Base-by-base conservation (phyloP, 1,140 invertebrate genomes). In the Tyrophagus putrescentiae region DNA sequence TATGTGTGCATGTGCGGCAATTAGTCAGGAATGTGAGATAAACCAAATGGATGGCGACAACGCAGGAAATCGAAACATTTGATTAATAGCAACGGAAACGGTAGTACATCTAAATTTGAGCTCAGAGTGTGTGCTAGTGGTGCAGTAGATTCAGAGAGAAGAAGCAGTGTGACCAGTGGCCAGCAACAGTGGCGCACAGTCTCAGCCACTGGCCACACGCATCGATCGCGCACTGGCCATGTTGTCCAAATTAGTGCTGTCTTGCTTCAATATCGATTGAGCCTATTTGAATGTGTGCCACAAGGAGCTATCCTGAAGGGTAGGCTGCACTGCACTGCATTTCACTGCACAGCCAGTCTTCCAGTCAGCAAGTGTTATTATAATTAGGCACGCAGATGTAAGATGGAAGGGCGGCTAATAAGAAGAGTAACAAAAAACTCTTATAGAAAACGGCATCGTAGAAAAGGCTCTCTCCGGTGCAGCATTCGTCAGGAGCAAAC, bases 331-430 rank as follows among this genome's bases (percentile, higher is more conserved):
- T n/a, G n/a, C n/a, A n/a, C n/a, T n/a, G n/a, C n/a, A n/a, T n/a
- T n/a, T n/a, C n/a, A n/a, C n/a, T n/a, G n/a, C n/a, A n/a, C n/a
- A n/a, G n/a, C n/a, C n/a, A n/a, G n/a, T n/a, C n/a, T n/a, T n/a
- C n/a, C n/a, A n/a, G n/a, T n/a, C n/a, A n/a, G n/a, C n/a, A n/a
- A n/a, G n/a, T n/a, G n/a, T n/a, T n/a, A 48, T 21, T 18, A 48
- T 48, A 48, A 48, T 48, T 48, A 48, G 45, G 45, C 45, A 48
- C 45, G 45, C 45, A 48, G n/a, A n/a, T n/a, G n/a, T n/a, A n/a
- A n/a, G n/a, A 48, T 48, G 45, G 23, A 48, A 48, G 7, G 31
- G 7, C 45, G 31, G 18, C 45, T 48, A 48, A 48, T 48, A 6
- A 48, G 13, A 48, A 21, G 31, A 7, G 13, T 48, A 39, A 39